Conservation (phyloP, 2,797 vertebrate species). For the Mycteria americana region DNA sequence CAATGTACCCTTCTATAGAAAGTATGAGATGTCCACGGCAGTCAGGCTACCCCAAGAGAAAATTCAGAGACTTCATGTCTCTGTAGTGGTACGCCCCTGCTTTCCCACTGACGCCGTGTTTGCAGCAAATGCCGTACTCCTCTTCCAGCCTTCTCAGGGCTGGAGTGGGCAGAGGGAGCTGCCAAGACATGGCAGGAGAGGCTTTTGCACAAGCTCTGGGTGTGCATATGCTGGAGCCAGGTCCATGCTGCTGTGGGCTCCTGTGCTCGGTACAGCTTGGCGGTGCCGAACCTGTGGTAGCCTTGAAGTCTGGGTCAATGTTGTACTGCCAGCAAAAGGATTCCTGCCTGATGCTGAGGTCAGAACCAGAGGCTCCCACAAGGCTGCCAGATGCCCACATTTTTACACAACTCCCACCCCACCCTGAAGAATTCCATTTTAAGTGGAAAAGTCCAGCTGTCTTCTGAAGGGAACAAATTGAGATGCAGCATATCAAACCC, state of each 20-base stretch:
- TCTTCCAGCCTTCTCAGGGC: background rate
- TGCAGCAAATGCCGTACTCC: background rate
- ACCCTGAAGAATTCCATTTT: background rate
- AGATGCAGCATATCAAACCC: background rate
- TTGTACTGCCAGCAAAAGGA: background rate
- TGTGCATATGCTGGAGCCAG: background rate
- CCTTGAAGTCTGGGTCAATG: background rate
- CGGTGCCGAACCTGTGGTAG: rapidly evolving
- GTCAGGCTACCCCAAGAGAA: background rate
- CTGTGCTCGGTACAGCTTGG: background rate
- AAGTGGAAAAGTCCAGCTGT: background rate
- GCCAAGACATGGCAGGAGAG: background rate
- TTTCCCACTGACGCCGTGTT: rapidly evolving
- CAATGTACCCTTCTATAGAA: background rate
- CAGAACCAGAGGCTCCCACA: background rate
- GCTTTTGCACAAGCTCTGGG: background rate
- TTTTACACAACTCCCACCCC: background rate
- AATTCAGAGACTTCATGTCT: background rate
- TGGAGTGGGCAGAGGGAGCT: rapidly evolving
- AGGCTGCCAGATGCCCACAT: background rate
- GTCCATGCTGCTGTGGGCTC: background rate
- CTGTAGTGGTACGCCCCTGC: background rate
- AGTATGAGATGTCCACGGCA: background rate
- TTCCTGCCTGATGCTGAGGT: background rate
- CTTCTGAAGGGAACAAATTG: background rate